Base-by-base conservation (phyloP, 2,888 invertebrate genomes). In the Xanthia icteritia region DNA sequence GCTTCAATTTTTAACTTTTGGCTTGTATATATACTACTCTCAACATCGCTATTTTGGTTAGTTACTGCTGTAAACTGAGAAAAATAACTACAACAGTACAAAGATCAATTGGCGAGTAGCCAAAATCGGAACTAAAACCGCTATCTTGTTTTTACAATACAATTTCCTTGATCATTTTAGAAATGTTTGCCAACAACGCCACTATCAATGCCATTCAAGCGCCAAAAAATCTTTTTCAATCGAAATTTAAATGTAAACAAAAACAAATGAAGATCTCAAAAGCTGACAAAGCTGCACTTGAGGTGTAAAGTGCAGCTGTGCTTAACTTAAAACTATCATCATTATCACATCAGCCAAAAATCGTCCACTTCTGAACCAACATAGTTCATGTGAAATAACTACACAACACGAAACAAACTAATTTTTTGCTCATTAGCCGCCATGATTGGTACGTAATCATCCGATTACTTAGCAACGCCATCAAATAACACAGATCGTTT, bases 381-480 rank as follows among this genome's bases (percentile, higher is more conserved):
- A 45, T 13, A 39, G 64, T 64, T 39, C n/a, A 64, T 8, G 5
- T 39, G 39, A 64, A 13, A 67, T 27, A 27, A 20, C 11, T 45
- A 27, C 45, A 17, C 17, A 17, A 56, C 15, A 20, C n/a, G 20
- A 76, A 45, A 36, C 27, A 64, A 39, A 64, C 17, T 1, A 42
- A 5, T 42, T 81, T 77, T 78, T 71, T 82, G 65, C 61, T 73
- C 81, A 79, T 73, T 67, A 84, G 39, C 54, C 66, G n/a, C 61
- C 63, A 61, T 75, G 17, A 72, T 69, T 36, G 39, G 36, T 68
- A n/a, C 17, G 36, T 60, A 84, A 71, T 84, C 23, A 71, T 78
- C 48, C 51, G 48, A 51, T 69, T 69, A 69, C 64, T 72, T 85
- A 75, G 61, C 36, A 63, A 81, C 64, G 60, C 51, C 56, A 17